Percentiles rank a stretch among this genome's conserved stretches.
These are phyloP conservation scores for Rhincodon typus DNA, from an alignment of 2,797 vertebrate species.

Conservation along the genomic window DNA sequence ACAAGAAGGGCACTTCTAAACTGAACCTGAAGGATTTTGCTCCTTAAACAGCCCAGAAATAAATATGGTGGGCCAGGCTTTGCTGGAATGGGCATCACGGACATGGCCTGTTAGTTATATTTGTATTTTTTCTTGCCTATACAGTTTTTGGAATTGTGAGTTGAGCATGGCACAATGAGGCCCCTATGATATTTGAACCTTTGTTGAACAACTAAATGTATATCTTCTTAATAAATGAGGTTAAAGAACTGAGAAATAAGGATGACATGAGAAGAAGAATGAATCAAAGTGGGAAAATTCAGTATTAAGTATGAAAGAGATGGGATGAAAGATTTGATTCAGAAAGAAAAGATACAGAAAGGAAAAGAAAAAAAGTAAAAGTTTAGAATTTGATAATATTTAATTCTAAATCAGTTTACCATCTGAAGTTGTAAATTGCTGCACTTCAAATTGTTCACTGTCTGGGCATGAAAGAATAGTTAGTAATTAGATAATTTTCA, in stretches of 20 bases:
- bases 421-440: neutral
- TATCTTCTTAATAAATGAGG: neutral
- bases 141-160: neutral
- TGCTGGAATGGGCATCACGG: no score
- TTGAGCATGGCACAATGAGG: neutral
- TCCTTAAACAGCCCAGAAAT: neutral
- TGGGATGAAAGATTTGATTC: neutral
- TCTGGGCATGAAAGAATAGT: neutral
- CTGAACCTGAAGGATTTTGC: neutral
- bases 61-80: neutral
- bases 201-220: neutral
- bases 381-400: neutral
- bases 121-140: neutral
- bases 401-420: neutral
- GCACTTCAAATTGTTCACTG: neutral
- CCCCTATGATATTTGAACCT: neutral
- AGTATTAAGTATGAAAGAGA: neutral
- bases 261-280: neutral
- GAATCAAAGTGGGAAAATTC: neutral
- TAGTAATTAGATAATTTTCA: neutral
- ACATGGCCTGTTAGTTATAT: no score
- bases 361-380: neutral
- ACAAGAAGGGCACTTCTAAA: neutral
- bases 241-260: neutral
- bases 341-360: neutral